Evolutionary conservation across 2,113 vertebrate genomes (phyloP).

Genomic region (Ivindomyrus marchei): DNA sequence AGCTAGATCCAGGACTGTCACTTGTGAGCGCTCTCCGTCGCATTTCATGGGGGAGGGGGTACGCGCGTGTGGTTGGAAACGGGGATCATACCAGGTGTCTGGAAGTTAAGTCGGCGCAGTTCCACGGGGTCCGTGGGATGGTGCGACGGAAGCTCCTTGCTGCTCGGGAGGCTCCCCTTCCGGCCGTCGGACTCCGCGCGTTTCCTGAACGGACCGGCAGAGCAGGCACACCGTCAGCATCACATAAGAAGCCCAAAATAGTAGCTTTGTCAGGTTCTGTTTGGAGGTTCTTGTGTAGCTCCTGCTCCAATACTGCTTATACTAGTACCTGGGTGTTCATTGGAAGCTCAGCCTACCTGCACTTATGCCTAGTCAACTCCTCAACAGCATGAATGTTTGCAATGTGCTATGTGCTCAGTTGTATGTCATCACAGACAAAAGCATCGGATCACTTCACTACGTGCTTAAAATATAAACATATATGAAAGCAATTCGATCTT

Average conservation of each 20-base stretch:
- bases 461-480: not conserved
- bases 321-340: not conserved
- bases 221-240: not conserved
- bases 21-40: not conserved
- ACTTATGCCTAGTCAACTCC: not conserved
- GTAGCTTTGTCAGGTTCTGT: not conserved
- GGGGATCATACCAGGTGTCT: slow-evolving; percentile 81
- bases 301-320: not conserved
- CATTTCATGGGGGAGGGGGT: not conserved
- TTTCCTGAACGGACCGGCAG: slow-evolving; percentile 65
- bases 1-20: not conserved
- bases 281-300: not conserved
- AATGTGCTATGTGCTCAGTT: not conserved
- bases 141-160: slow-evolving; percentile 88
- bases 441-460: not conserved
- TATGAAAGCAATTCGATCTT: not conserved
- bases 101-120: slow-evolving; percentile 93
- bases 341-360: not conserved
- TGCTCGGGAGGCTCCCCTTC: slow-evolving; percentile 93
- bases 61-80: not conserved
- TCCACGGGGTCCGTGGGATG: slow-evolving; percentile 95
- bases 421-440: not conserved
- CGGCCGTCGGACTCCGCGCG: slow-evolving; percentile 90
- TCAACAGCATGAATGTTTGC: not conserved
- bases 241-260: not conserved